These are phyloP conservation scores for Platycheirus albimanus DNA, from an alignment of 2,888 invertebrate genomes.

Conservation along the genomic window DNA sequence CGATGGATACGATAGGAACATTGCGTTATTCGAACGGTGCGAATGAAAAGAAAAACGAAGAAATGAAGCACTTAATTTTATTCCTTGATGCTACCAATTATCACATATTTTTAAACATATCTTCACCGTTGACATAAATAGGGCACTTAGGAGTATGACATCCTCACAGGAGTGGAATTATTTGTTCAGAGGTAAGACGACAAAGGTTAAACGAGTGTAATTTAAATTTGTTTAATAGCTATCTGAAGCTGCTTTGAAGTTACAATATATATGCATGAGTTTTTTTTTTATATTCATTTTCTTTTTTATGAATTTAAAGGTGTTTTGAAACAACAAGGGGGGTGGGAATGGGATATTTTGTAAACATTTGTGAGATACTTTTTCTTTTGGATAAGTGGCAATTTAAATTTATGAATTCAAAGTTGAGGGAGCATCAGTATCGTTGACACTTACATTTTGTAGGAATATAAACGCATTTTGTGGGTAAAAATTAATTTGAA, in stretches of 20 bases:
- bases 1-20: background rate
- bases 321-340: slow-evolving; percentile 36
- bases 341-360: background rate
- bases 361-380: slow-evolving; percentile 12
- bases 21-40: background rate
- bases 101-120: slow-evolving; percentile 66
- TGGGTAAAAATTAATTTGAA: slow-evolving; percentile 3
- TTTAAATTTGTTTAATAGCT: slow-evolving; percentile 67
- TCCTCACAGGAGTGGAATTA: slow-evolving; percentile 37
- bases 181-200: slow-evolving; percentile 59
- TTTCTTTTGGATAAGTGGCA: slow-evolving; percentile 32
- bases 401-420: slow-evolving; percentile 56
- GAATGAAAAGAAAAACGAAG: background rate
- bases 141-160: slow-evolving; percentile 55
- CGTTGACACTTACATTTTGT: background rate
- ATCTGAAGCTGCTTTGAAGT: background rate
- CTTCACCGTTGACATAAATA: slow-evolving; percentile 62
- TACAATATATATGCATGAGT: slow-evolving; percentile 27
- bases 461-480: background rate
- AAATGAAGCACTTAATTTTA: slow-evolving; percentile 56
- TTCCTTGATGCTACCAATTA: slow-evolving; percentile 63
- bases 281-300: slow-evolving; percentile 40
- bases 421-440: slow-evolving; percentile 20
- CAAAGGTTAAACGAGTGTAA: slow-evolving; percentile 64
- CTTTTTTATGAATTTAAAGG: slow-evolving; percentile 56